These are phyloP conservation scores for Rhizoglyphus robini DNA, from an alignment of 1,140 invertebrate genomes.

Conservation along the genomic window DNA sequence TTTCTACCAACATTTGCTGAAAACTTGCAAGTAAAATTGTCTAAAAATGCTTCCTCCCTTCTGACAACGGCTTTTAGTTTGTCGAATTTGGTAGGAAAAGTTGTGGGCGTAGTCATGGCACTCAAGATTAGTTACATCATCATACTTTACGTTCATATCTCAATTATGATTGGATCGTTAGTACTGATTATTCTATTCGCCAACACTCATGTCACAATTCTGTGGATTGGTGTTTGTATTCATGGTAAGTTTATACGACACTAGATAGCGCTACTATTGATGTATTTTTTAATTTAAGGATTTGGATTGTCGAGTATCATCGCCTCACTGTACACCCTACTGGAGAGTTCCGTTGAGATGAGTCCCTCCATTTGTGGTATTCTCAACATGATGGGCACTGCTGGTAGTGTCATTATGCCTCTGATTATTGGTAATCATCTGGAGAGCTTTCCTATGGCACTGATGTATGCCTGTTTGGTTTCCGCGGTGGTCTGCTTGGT, in stretches of 20 bases:
- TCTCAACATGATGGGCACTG: constrained; percentile 1
- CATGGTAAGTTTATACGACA: not conserved
- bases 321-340: constrained; percentile 11
- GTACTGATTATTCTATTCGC: not conserved
- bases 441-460: not conserved
- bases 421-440: constrained; percentile 8
- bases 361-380: constrained; percentile 1
- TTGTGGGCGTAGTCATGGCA: not conserved
- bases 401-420: constrained; percentile 1
- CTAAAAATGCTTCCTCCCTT: not conserved
- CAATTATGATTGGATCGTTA: not conserved
- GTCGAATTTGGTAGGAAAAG: constrained; percentile 12
- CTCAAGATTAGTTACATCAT: constrained; percentile 1
- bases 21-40: not conserved
- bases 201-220: not conserved
- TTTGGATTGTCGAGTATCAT: constrained; percentile 2
- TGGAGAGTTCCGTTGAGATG: constrained; percentile 8
- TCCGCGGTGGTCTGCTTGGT: not conserved
- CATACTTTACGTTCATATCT: constrained; percentile 11
- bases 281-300: not conserved
- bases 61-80: constrained; percentile 7
- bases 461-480: constrained; percentile 3
- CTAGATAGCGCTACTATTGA: no score
- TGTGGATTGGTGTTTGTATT: constrained; percentile 11
- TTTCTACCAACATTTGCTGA: constrained; percentile 3